These are phyloP conservation scores for Trinorchestia longiramus DNA, from an alignment of 1,140 invertebrate genomes.

Conservation along the genomic window DNA sequence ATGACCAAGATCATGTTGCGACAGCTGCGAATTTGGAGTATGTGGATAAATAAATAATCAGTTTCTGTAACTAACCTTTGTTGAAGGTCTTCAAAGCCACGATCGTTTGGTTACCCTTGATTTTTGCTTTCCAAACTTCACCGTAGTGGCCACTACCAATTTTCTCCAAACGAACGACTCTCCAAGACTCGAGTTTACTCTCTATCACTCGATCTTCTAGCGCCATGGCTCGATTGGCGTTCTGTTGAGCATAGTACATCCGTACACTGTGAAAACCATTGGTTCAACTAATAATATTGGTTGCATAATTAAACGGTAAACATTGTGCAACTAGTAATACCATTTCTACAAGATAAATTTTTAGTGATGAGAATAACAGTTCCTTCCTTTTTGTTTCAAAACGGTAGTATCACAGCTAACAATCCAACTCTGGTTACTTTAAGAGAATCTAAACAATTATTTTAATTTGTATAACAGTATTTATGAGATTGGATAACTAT, in stretches of 20 bases:
- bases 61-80: background rate
- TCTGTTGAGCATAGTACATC: background rate
- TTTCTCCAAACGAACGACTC: background rate
- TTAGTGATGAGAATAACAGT: too few species aligned
- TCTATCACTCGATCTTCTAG: background rate
- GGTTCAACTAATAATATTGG: background rate
- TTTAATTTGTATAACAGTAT: background rate
- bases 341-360: background rate
- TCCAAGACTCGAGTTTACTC: background rate
- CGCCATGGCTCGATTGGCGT: background rate
- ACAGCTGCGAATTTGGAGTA: too few species aligned
- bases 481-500: background rate
- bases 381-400: too few species aligned
- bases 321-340: background rate
- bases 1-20: too few species aligned
- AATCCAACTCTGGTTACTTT: background rate
- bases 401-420: background rate
- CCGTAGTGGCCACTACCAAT: constrained; percentile 52
- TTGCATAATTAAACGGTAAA: background rate
- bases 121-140: constrained; percentile 50
- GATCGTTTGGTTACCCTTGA: background rate
- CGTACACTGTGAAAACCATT: background rate
- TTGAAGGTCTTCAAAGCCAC: constrained; percentile 57
- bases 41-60: too few species aligned
- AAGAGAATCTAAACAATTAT: background rate